Conservation (phyloP, 2,888 invertebrate genomes). For the Mimachlamys varia region DNA sequence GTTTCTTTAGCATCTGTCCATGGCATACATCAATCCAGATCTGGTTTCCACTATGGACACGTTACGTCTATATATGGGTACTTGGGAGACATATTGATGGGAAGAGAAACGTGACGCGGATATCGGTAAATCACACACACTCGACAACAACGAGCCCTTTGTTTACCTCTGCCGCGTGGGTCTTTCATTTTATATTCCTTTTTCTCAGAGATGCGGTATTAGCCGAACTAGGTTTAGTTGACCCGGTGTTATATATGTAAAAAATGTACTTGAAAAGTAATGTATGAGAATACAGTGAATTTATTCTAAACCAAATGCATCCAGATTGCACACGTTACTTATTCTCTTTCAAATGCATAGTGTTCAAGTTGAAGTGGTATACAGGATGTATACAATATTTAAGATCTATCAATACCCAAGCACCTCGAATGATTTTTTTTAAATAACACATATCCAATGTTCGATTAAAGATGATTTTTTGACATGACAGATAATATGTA, state of each 20-base stretch:
- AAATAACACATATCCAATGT: too few relatives aligned
- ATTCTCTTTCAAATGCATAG: too few relatives aligned
- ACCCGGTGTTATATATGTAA: background rate
- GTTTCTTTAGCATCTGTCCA: background rate
- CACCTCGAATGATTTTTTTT: too few relatives aligned
- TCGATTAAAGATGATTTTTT: too few relatives aligned
- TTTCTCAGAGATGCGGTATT: background rate
- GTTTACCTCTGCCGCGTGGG: background rate
- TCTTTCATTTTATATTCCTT: background rate
- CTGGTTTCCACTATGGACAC: background rate
- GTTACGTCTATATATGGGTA: background rate
- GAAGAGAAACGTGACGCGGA: background rate
- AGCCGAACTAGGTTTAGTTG: background rate
- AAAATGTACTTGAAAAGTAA: background rate
- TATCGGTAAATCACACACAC: background rate
- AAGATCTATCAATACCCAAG: too few relatives aligned
- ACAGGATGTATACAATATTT: too few relatives aligned
- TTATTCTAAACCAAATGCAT: too few relatives aligned
- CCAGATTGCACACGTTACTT: too few relatives aligned
- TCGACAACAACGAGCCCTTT: background rate
- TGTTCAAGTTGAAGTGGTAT: too few relatives aligned
- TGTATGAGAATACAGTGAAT: too few relatives aligned
- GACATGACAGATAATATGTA: too few relatives aligned
- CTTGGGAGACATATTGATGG: background rate
- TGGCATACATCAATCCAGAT: background rate